These are phyloP conservation scores for Xestia c-nigrum DNA, from an alignment of 2,888 invertebrate genomes.

Conservation along the genomic window DNA sequence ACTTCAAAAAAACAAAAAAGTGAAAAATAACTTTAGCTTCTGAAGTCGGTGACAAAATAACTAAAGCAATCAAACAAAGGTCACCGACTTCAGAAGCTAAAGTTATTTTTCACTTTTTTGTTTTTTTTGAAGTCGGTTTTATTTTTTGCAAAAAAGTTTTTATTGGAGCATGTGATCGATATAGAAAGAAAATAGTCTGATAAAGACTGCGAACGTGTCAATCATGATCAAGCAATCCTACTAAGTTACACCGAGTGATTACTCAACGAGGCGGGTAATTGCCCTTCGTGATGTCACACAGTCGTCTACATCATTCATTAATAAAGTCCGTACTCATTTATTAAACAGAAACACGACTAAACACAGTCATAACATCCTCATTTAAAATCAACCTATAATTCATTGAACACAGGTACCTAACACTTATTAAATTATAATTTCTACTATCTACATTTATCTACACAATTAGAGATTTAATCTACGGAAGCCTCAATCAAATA, in stretches of 20 bases:
- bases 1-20: too few relatives aligned
- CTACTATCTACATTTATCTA: not conserved
- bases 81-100: too few relatives aligned
- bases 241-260: constrained; percentile 37
- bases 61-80: too few relatives aligned
- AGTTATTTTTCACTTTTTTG: too few relatives aligned
- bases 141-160: too few relatives aligned
- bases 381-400: constrained; percentile 7
- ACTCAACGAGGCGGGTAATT: constrained; percentile 46
- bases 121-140: too few relatives aligned
- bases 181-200: not conserved
- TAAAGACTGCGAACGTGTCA: constrained; percentile 4
- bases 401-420: not conserved
- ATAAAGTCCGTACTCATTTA: constrained; percentile 18
- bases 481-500: constrained; percentile 19
- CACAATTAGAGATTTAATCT: not conserved
- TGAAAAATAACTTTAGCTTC: too few relatives aligned
- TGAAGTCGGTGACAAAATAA: too few relatives aligned
- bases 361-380: constrained; percentile 7
- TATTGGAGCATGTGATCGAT: too few relatives aligned
- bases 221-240: constrained; percentile 29
- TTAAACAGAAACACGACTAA: constrained; percentile 15
- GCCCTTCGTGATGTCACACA: constrained; percentile 32
- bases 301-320: constrained; percentile 42
- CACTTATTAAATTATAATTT: not conserved